Evolutionary conservation across 2,113 vertebrate genomes (phyloP).

Genomic region (Trachemys scripta): DNA sequence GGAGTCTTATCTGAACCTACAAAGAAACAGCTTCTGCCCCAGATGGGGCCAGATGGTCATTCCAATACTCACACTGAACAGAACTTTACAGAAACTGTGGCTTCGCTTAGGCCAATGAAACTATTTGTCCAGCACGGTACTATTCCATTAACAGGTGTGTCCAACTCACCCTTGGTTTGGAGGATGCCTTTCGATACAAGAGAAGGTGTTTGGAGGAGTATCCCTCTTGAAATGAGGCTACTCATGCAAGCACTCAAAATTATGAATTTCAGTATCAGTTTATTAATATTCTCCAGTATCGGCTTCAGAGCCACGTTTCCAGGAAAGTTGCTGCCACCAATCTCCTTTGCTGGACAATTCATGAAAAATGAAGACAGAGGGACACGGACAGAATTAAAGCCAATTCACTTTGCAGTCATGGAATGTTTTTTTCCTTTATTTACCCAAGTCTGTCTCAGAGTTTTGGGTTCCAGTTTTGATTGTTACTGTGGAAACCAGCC

Average conservation of each 20-base stretch:
- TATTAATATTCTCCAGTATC: neutral
- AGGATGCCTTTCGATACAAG: neutral
- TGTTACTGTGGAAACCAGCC: conserved; percentile 79
- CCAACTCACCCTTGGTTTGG: neutral
- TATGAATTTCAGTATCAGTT: neutral
- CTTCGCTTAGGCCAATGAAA: neutral
- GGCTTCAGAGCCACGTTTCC: rapidly evolving
- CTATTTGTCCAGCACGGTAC: neutral
- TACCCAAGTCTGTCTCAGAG: conserved; percentile 56
- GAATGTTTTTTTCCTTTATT: conserved; percentile 55
- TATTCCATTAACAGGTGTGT: neutral
- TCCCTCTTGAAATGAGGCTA: neutral
- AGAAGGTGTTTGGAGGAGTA: neutral
- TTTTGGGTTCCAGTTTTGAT: conserved; percentile 53
- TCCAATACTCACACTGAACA: neutral
- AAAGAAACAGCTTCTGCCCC: neutral
- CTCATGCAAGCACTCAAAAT: neutral
- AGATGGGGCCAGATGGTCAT: neutral
- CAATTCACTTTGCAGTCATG: conserved; percentile 39
- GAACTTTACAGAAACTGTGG: neutral
- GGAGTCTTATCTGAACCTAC: no score
- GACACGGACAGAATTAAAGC: neutral
- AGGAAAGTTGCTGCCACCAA: neutral
- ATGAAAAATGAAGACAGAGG: conserved; percentile 21
- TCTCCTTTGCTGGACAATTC: neutral